Percentiles rank a stretch among this genome's conserved stretches.
phyloP scores from a whole-genome alignment of 2,797 vertebrate species.

The Rhinichthys osculus region DNA sequence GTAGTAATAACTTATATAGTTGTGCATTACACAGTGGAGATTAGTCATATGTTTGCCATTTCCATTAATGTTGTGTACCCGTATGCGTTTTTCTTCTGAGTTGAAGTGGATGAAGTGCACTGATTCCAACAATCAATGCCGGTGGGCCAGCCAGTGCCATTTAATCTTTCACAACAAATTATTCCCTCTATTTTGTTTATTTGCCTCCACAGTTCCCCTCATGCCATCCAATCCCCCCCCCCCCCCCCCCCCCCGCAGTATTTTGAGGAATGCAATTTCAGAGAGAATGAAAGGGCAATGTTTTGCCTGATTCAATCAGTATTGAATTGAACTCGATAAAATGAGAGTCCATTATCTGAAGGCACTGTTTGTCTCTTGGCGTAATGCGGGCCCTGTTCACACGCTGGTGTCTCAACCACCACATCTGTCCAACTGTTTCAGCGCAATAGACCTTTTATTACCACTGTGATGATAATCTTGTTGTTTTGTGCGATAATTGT shows the following conservation, averaged over 20 bases:
- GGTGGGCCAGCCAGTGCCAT: slow-evolving; percentile 52
- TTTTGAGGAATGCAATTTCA: slow-evolving; percentile 61
- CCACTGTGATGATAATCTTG: slow-evolving; percentile 50
- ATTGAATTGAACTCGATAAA: slow-evolving; percentile 65
- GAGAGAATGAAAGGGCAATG: slow-evolving; percentile 68
- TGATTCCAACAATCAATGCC: slow-evolving; percentile 48
- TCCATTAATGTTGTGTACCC: slow-evolving; percentile 7
- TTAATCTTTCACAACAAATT: slow-evolving; percentile 70
- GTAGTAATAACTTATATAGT: slow-evolving; percentile 9
- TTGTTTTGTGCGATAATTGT: slow-evolving; percentile 50
- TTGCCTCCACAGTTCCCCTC: slow-evolving; percentile 53
- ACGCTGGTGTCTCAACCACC: slow-evolving; percentile 47
- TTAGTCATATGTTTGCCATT: slow-evolving; percentile 35
- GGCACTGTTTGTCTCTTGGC: slow-evolving; percentile 64
- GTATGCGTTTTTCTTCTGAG: background rate
- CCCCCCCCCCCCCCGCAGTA: slow-evolving; percentile 57
- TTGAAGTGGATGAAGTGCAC: slow-evolving; percentile 57
- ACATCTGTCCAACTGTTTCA: slow-evolving; percentile 55
- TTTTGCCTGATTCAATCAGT: slow-evolving; percentile 73
- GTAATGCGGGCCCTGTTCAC: slow-evolving; percentile 69
- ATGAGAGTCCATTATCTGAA: slow-evolving; percentile 69
- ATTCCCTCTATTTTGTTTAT: slow-evolving; percentile 70
- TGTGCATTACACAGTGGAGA: slow-evolving; percentile 15
- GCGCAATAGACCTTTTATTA: slow-evolving; percentile 47
- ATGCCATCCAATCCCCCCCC: background rate